Conservation (phyloP, 2,797 vertebrate genomes). For the Tachyglossus aculeatus region DNA sequence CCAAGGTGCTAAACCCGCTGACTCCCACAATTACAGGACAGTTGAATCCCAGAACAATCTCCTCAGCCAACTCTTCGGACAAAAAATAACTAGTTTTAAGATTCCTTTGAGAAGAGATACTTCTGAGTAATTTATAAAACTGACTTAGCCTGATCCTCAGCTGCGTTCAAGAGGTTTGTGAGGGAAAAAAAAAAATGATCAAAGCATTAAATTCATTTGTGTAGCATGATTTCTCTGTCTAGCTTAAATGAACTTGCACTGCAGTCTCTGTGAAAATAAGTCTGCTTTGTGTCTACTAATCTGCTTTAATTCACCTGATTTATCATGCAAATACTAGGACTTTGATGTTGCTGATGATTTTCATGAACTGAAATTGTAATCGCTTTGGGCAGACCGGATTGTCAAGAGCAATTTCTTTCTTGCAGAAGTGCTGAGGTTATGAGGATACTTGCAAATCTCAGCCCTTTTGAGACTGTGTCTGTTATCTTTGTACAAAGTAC, state of each 20-base stretch:
- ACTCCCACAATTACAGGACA: constrained; percentile 84
- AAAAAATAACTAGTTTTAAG: constrained; percentile 98
- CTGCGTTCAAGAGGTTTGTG: constrained; percentile 69
- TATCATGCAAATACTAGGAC: constrained; percentile 84
- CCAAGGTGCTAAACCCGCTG: constrained; percentile 77
- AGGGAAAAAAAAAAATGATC: constrained; percentile 66
- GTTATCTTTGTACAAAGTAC: constrained; percentile 79
- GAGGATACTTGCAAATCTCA: constrained; percentile 69
- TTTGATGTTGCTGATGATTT: constrained; percentile 81
- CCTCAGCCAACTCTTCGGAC: constrained; percentile 97
- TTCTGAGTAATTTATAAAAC: constrained; percentile 86
- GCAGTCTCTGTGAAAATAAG: constrained; percentile 86
- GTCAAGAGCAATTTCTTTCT: constrained; percentile 74
- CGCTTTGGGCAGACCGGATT: constrained; percentile 76
- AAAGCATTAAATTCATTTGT: constrained; percentile 76
- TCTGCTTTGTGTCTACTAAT: constrained; percentile 85
- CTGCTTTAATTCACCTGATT: constrained; percentile 83
- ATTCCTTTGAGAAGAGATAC: constrained; percentile 96
- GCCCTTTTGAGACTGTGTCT: constrained; percentile 80
- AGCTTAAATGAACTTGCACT: constrained; percentile 90
- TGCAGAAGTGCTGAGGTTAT: constrained; percentile 73
- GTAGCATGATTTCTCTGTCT: constrained; percentile 77
- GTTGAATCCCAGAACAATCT: constrained; percentile 96
- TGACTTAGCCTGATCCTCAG: constrained; percentile 72
- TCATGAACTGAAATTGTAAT: constrained; percentile 80